These are phyloP conservation scores for Eupeodes corollae DNA, from an alignment of 1,140 invertebrate species.

Conservation along the genomic window DNA sequence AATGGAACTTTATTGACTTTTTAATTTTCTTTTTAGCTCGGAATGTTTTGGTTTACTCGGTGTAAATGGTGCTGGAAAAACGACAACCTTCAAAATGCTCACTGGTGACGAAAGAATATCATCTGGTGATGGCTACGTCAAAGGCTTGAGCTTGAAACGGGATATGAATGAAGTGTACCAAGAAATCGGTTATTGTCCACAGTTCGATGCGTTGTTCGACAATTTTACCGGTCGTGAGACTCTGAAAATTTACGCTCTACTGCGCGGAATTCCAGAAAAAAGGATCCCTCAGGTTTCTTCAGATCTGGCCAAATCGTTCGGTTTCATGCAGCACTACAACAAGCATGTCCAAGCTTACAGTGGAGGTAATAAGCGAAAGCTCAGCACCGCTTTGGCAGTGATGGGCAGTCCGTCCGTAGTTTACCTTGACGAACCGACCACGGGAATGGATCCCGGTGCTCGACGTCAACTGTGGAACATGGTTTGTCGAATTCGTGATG, in stretches of 20 bases:
- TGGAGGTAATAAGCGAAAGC: slow-evolving; percentile 89
- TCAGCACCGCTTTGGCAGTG: slow-evolving; percentile 85
- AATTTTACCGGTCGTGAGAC: slow-evolving; percentile 71
- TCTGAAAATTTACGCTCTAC: slow-evolving; percentile 57
- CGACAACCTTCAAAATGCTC: slow-evolving; percentile 80
- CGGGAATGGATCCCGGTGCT: slow-evolving; percentile 74
- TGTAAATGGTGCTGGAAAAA: slow-evolving; percentile 78
- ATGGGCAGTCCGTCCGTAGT: slow-evolving; percentile 82
- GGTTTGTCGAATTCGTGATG: slow-evolving; percentile 46
- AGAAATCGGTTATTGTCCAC: slow-evolving; percentile 68
- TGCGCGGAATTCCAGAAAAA: slow-evolving; percentile 54
- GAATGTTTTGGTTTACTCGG: slow-evolving; percentile 89
- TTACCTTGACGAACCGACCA: slow-evolving; percentile 77
- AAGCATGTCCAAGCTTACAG: slow-evolving; percentile 55
- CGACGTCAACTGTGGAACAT: slow-evolving; percentile 69
- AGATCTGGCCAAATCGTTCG: slow-evolving; percentile 37
- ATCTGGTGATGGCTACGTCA: slow-evolving; percentile 41
- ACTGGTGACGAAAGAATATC: slow-evolving; percentile 64
- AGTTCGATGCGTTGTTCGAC: slow-evolving; percentile 71
- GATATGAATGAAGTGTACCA: slow-evolving; percentile 46
- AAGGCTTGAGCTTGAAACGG: slow-evolving; percentile 42
- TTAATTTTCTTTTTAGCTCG: slow-evolving; percentile 32
- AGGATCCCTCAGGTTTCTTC: slow-evolving; percentile 37
- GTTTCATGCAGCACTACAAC: slow-evolving; percentile 39
- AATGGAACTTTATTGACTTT: not conserved